Evolutionary conservation across 2,888 invertebrate genomes (phyloP).

Genomic region (Tetragnatha montana): DNA sequence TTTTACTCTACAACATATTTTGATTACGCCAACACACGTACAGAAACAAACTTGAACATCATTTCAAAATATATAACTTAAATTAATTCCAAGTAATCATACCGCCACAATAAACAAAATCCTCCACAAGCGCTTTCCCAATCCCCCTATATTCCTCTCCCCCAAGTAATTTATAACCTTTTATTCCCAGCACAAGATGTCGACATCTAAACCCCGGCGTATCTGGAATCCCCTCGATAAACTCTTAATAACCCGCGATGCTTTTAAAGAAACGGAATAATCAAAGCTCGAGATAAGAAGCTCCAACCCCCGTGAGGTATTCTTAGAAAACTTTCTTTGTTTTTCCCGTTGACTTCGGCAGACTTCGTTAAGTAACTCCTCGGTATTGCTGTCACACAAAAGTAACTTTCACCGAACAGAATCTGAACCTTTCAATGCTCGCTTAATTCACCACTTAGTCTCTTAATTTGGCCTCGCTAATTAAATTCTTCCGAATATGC

Average conservation of each 20-base stretch:
- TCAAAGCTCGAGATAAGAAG: neutral
- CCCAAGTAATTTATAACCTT: neutral
- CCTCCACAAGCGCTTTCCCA: no score
- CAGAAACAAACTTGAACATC: no score
- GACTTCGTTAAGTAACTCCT: neutral
- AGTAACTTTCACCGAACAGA: neutral
- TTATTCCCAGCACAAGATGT: neutral
- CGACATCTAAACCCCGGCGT: neutral
- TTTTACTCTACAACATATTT: no score
- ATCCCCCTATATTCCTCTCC: no score
- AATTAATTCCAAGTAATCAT: no score
- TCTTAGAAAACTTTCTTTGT: neutral
- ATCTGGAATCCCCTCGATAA: neutral
- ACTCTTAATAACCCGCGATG: neutral
- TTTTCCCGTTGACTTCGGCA: neutral
- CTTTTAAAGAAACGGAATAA: neutral
- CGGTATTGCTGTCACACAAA: neutral
- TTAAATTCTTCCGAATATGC: constrained; percentile 18
- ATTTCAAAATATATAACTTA: no score
- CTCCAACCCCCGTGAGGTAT: neutral
- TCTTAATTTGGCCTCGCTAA: constrained; percentile 31
- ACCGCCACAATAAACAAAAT: no score
- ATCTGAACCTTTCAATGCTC: constrained; percentile 11
- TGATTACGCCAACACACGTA: no score
- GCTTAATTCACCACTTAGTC: constrained; percentile 26